Base-by-base conservation (phyloP, 1,140 invertebrate genomes). In the Drosophila grimshawi region DNA sequence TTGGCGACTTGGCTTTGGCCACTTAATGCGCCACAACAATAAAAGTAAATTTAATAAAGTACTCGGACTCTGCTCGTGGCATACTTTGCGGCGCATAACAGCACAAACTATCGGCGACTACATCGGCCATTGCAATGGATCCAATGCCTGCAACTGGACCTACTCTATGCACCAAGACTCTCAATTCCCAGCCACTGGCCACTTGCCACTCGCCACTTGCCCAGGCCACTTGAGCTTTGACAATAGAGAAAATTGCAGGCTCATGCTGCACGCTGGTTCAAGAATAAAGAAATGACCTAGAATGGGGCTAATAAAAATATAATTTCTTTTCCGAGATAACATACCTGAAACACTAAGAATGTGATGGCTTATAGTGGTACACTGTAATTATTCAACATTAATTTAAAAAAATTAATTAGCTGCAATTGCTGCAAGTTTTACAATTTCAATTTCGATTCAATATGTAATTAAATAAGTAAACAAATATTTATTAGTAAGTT, bases 31-130 rank as follows among this genome's bases (percentile, higher is more conserved):
- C 83, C 82, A 86, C 82, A 86, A 86, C 82, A 86, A 86, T 86
- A 86, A 86, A 86, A 86, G 83, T 65, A 81, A 89, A 85, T 85
- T 89, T 89, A 89, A 89, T 88, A 89, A 86, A 89, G 80, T 74
- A 81, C 85, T 89, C 61, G 74, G 78, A 52, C 70, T 62, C 46
- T 76, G 74, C 66, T 68, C 72, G 78, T 86, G 69, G 86, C 81
- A 88, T 90, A 85, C 86, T 90, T 81, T 81, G 78, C 70, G 78
- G 86, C 60, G 76, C 78, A 90, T 81, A 90, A 77, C 69, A 90
- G 78, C 79, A 81, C 75, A 80, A 88, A 88, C 83, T 88, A 78
- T 81, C 59, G 62, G 52, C 52, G 19, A 19, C 19, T 19, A 7
- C 48, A 69, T 52, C 41, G 69, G 43, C 37, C 73, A 72, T 46